These are phyloP conservation scores for Orgyia antiqua DNA, from an alignment of 2,888 invertebrate genomes.

Conservation along the genomic window DNA sequence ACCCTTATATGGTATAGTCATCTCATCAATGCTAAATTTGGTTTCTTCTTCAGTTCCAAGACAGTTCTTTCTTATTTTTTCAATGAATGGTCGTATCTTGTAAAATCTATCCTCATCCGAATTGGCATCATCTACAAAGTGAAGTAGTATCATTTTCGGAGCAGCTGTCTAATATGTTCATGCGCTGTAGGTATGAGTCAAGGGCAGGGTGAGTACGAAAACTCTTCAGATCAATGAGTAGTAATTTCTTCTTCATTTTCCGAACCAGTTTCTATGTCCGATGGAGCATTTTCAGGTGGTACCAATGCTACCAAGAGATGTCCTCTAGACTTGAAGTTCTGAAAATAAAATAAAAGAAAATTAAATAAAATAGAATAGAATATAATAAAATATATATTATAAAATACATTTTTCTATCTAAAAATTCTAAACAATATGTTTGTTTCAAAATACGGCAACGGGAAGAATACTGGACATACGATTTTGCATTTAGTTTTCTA, in stretches of 20 bases:
- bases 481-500: constrained; percentile 1
- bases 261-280: constrained; percentile 8
- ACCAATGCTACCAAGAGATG: constrained; percentile 8
- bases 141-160: background rate
- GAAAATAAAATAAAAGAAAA: constrained; percentile 2
- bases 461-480: too few relatives aligned
- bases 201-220: constrained; percentile 6
- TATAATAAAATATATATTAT: too few relatives aligned
- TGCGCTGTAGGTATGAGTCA: background rate
- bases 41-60: background rate
- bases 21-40: constrained; percentile 13
- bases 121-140: background rate
- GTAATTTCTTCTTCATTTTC: constrained; percentile 10
- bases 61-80: background rate
- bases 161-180: background rate
- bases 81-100: background rate
- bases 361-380: too few relatives aligned
- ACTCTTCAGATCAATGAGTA: constrained; percentile 6
- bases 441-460: too few relatives aligned
- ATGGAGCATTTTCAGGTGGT: constrained; percentile 9
- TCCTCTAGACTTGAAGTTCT: constrained; percentile 6
- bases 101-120: background rate
- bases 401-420: too few relatives aligned
- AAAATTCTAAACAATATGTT: too few relatives aligned
- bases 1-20: constrained; percentile 14